Evolutionary conservation across 2,113 vertebrate genomes (phyloP), one percentile per base, ranked within the genome.

Genomic region (Hyperopisus bebe): DNA sequence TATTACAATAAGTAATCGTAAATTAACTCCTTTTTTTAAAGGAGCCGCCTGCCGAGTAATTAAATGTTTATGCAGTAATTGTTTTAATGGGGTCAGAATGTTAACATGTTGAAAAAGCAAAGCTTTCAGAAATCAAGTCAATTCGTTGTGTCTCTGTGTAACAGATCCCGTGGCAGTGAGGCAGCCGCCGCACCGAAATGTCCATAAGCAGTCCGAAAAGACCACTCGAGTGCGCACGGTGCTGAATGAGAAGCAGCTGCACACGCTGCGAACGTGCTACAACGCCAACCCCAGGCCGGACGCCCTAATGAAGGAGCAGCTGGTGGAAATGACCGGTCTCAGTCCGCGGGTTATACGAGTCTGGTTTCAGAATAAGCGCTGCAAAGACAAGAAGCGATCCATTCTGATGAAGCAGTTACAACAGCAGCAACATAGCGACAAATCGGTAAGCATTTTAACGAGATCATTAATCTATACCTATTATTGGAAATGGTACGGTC

Each of bases 351-450:
- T 99, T 90, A 99, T 99, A 93, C 97, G 98, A 53, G 98, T 99
- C 89, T 99, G 98, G 98, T 99, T 99, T 95, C 98, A 99, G 95
- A 99, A 99, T 95, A 99, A 99, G 92, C 97, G 98, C 82, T 99
- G 98, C 95, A 99, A 99, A 92, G 98, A 99, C 95, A 99, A 99
- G 95, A 99, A 99, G 92, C 97, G 96, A 85, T 97, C 97, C 21
- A 95, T 98, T 35, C 96, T 98, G 44, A 98, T 98, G 96, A 99
- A 98, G 92, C 97, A 98, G 93, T 95, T 97, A 46, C 98, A 98
- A 94, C 97, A 97, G 89, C 97, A 98, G 94, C 97, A 98, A 88
- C 96, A 97, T 94, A 96, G 88, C 92, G 97, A 97, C 95, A 98
- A 98, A 95, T 96, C 97, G 94, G 97, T 99, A 94, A 97, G 95